phyloP scores from a whole-genome alignment of 2,888 invertebrate species.

The Liopterus haemorrhoidalis region DNA sequence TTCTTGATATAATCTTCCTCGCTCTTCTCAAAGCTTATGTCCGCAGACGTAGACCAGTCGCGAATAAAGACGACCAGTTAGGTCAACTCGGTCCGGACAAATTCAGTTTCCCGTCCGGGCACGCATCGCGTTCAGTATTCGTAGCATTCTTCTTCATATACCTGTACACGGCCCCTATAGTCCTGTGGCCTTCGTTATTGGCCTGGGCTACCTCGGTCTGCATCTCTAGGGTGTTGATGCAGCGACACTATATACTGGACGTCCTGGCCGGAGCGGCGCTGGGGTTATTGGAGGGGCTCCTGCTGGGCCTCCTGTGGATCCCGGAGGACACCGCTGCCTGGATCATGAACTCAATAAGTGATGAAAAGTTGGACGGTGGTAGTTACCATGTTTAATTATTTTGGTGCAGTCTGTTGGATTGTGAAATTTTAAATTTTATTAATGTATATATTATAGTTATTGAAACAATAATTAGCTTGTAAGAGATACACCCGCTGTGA shows the following conservation, averaged over 20 bases:
- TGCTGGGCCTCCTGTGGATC: slow-evolving; percentile 64
- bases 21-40: slow-evolving; percentile 71
- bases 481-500: too few species aligned
- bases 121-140: slow-evolving; percentile 77
- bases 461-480: too few species aligned
- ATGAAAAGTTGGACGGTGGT: slow-evolving; percentile 63
- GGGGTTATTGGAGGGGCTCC: slow-evolving; percentile 64
- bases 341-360: slow-evolving; percentile 57
- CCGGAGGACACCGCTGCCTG: slow-evolving; percentile 55
- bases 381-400: slow-evolving; percentile 66
- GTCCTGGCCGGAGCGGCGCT: slow-evolving; percentile 67
- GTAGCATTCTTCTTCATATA: slow-evolving; percentile 66
- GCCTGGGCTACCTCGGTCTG: slow-evolving; percentile 72
- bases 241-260: slow-evolving; percentile 84
- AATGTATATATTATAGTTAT: too few species aligned
- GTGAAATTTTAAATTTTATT: too few species aligned
- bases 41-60: slow-evolving; percentile 68
- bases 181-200: slow-evolving; percentile 58
- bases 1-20: slow-evolving; percentile 73
- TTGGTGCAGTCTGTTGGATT: too few species aligned
- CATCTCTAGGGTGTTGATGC: slow-evolving; percentile 72
- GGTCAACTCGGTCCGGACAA: slow-evolving; percentile 74
- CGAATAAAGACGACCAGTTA: slow-evolving; percentile 58
- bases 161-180: slow-evolving; percentile 55
- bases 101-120: slow-evolving; percentile 92